A percentile compares a stretch with the other conserved stretches of the same genome.
phyloP scores from a whole-genome alignment of 2,797 vertebrate genomes.

The Pampus argenteus region DNA sequence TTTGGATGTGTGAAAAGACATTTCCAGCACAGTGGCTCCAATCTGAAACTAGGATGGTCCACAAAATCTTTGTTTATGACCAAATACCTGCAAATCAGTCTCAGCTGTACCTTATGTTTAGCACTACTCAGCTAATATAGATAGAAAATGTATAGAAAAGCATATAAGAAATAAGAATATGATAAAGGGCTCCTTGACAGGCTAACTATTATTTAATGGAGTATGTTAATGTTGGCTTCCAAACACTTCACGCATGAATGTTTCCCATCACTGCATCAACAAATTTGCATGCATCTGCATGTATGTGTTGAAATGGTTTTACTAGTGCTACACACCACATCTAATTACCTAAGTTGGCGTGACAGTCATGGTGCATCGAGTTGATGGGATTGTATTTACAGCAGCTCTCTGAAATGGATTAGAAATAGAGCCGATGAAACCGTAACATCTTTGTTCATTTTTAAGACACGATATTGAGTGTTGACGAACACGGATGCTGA shows the following conservation, averaged over 20 bases:
- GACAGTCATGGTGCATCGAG: conserved; percentile 38
- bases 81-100: no score
- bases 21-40: not conserved
- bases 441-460: not conserved
- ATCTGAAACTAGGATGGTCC: not conserved
- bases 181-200: no score
- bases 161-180: no score
- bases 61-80: no score
- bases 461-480: not conserved
- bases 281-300: conserved; percentile 2
- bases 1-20: conserved; percentile 10
- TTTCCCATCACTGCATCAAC: not conserved
- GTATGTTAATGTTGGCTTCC: no score
- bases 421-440: conserved; percentile 24
- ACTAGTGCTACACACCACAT: not conserved
- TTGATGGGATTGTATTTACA: conserved; percentile 1
- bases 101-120: no score
- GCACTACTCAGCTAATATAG: no score
- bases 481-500: not conserved
- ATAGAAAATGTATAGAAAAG: no score
- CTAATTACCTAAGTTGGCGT: conserved; percentile 29
- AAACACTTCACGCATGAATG: not conserved
- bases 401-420: conserved; percentile 15
- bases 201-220: no score
- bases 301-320: conserved; percentile 16